Base-by-base conservation (phyloP, 2,888 invertebrate genomes). In the Neoscelio sp. region DNA sequence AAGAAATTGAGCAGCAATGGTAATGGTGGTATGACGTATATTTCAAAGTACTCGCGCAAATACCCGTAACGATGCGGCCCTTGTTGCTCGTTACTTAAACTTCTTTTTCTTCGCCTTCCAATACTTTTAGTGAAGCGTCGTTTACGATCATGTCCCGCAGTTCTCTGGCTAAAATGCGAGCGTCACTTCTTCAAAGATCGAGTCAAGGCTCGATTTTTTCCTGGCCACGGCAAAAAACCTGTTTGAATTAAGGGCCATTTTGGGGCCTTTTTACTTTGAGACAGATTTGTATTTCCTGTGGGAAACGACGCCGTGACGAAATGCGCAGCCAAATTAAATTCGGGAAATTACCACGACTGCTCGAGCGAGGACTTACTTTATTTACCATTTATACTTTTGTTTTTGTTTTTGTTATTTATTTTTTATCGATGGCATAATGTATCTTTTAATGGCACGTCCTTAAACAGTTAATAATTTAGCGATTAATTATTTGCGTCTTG, bases 11-110 rank as follows among this genome's bases (percentile, higher is more conserved):
- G 23, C 48, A 40, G 60, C 76, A 68, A 70, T 76, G 76, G 76
- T 54, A 76, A 60, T 50, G 75, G 38, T 30, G 62, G 76, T 77
- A 78, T 62, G 78, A 78, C 68, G 48, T n/a, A n/a, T n/a, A 33
- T 78, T 78, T 78, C 60, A 56, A 48, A 64, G 77, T 68, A 77
- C 58, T 77, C 58, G 70, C 70, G 77, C 76, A 76, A 78, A 78
- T 62, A 67, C 73, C 73, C 67, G 77, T 71, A 77, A 71, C 65
- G 78, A 78, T 65, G 67, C 73, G 79, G 74, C 64, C 70, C 75
- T 75, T 79, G 70, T 50, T 78, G 68, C 74, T 76, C 62, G 80
- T 73, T 74, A 74, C 73, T 76, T 70, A 65, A 62, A 67, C 73
- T 73, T 60, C 64, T 80, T 68, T 74, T 76, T 80, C 64, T 68